A percentile compares a stretch with the other conserved stretches of the same genome.
Evolutionary conservation across 2,888 invertebrate genomes (phyloP).

Genomic region (Embidobia sp.): DNA sequence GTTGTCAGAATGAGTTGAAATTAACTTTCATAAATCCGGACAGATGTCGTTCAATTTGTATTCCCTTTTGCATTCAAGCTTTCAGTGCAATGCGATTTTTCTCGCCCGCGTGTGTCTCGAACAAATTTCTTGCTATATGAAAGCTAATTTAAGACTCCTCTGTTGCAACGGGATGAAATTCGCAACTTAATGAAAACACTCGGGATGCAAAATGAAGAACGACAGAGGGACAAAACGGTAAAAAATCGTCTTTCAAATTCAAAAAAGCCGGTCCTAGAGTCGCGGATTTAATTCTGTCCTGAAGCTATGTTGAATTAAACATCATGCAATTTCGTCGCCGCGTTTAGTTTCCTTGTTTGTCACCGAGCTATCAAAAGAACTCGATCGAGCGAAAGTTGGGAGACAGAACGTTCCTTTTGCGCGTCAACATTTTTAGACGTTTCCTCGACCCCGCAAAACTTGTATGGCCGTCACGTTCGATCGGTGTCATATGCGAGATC

Average conservation of each 20-base stretch:
- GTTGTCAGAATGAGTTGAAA: no score
- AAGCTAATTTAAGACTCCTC: slow-evolving; percentile 31
- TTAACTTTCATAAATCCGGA: no score
- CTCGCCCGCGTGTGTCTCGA: no score
- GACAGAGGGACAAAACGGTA: no score
- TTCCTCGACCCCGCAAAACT: slow-evolving; percentile 37
- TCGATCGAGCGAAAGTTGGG: slow-evolving; percentile 25
- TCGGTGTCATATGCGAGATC: slow-evolving; percentile 48
- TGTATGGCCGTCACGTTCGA: slow-evolving; percentile 51
- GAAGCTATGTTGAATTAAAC: slow-evolving; percentile 22
- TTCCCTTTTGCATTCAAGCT: background rate
- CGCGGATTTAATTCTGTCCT: slow-evolving; percentile 10
- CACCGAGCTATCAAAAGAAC: slow-evolving; percentile 23
- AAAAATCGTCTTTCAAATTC: no score
- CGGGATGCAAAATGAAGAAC: no score
- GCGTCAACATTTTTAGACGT: slow-evolving; percentile 33
- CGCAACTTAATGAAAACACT: slow-evolving; percentile 34
- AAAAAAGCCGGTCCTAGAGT: slow-evolving; percentile 10
- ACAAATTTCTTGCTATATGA: slow-evolving; percentile 23
- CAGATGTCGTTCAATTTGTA: slow-evolving; percentile 22
- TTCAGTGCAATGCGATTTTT: background rate
- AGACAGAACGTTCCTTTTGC: slow-evolving; percentile 31
- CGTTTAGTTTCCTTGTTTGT: slow-evolving; percentile 45
- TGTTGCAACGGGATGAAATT: slow-evolving; percentile 19
- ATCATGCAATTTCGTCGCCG: slow-evolving; percentile 15